Evolutionary conservation across 1,140 invertebrate genomes (phyloP).

Genomic region (Plectrocnemia conspersa): DNA sequence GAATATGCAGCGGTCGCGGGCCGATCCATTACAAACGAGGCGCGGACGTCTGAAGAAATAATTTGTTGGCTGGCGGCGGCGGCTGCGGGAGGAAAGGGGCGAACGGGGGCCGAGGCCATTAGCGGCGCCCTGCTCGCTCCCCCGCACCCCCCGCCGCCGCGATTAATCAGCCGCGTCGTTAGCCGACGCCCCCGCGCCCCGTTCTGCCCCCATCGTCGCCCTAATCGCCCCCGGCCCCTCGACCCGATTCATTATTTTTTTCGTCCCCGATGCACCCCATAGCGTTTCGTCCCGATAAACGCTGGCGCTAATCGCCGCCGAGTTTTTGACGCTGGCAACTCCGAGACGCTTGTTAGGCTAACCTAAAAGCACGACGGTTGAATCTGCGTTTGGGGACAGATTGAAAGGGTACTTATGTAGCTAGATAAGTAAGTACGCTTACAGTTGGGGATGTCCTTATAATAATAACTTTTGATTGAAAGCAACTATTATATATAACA

Average conservation of each 20-base stretch:
- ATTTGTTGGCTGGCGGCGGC: slow-evolving; percentile 36
- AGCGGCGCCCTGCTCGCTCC: slow-evolving; percentile 39
- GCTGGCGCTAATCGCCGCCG: too few species aligned
- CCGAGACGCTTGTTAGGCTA: too few species aligned
- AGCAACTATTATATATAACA: too few species aligned
- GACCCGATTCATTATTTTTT: not conserved
- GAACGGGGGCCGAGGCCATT: slow-evolving; percentile 36
- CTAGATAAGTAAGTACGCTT: too few species aligned
- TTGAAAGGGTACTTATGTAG: too few species aligned
- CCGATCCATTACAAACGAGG: slow-evolving; percentile 20
- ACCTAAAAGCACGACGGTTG: too few species aligned
- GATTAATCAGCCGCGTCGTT: slow-evolving; percentile 42
- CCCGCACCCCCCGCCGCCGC: slow-evolving; percentile 34
- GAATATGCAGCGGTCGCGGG: slow-evolving; percentile 17
- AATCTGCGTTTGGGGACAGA: too few species aligned
- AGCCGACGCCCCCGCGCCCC: slow-evolving; percentile 36
- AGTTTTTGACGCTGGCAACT: too few species aligned
- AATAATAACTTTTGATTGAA: too few species aligned
- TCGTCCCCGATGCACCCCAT: too few species aligned
- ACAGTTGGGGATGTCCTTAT: too few species aligned
- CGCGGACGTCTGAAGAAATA: slow-evolving; percentile 24
- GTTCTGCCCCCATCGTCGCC: slow-evolving; percentile 31
- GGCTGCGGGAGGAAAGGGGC: slow-evolving; percentile 44
- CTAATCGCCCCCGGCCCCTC: slow-evolving; percentile 8
- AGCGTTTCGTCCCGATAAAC: too few species aligned